phyloP scores from a whole-genome alignment of 2,113 vertebrate species.

The Nothoprocta pentlandii region DNA sequence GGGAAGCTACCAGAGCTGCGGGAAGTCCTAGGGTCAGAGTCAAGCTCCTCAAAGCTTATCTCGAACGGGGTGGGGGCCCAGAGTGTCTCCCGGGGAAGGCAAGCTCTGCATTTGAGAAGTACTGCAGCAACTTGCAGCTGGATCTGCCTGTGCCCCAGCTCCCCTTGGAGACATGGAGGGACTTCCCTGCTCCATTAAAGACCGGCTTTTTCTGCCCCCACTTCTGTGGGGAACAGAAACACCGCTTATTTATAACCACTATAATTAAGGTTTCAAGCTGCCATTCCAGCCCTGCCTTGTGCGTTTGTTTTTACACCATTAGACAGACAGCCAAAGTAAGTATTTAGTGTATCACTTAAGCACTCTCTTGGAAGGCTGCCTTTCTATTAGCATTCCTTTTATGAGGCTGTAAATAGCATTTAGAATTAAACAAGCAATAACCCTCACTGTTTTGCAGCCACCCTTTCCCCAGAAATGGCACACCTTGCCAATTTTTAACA shows the following conservation, averaged over 20 bases:
- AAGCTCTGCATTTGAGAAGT: neutral
- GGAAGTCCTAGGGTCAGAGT: neutral
- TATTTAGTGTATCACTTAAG: neutral
- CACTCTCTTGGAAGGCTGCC: conserved; percentile 41
- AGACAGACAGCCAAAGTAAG: neutral
- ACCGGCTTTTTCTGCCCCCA: neutral
- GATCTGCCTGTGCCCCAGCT: neutral
- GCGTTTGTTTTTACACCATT: conserved; percentile 1
- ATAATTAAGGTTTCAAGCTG: neutral
- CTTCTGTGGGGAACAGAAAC: neutral
- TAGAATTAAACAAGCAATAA: conserved; percentile 56
- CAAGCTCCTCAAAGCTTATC: neutral
- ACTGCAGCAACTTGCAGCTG: neutral
- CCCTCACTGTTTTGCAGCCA: conserved; percentile 26
- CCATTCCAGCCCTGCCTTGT: neutral
- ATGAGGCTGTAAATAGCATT: conserved; percentile 65
- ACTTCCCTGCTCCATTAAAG: neutral
- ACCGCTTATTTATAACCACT: neutral
- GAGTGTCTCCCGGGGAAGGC: neutral
- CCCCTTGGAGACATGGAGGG: neutral
- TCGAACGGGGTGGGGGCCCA: neutral
- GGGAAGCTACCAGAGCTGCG: neutral
- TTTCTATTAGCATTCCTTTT: conserved; percentile 42
- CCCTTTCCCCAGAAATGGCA: neutral
- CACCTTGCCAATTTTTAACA: neutral